Percentiles rank a stretch among this genome's conserved stretches.
These are phyloP conservation scores for Cliona cf. orientalis DNA, from an alignment of 37 sponge, comb jelly and placozoan species.

Conservation along the genomic window DNA sequence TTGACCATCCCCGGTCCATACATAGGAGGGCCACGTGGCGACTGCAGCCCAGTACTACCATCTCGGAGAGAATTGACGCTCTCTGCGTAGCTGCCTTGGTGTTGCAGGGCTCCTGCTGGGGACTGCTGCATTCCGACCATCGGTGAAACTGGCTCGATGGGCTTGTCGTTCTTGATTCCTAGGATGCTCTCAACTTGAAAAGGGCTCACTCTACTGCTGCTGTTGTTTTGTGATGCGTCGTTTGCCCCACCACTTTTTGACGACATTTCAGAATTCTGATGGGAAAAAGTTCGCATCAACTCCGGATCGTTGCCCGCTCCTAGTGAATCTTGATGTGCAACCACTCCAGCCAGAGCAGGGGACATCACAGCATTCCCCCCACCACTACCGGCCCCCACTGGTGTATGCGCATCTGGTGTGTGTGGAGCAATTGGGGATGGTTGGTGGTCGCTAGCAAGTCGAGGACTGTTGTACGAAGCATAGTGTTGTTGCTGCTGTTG, in stretches of 20 bases:
- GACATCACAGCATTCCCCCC: constrained; percentile 23
- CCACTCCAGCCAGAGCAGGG: neutral
- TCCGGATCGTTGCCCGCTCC: constrained; percentile 9
- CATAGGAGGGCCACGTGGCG: neutral
- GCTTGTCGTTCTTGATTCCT: constrained; percentile 43
- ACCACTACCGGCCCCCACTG: constrained; percentile 9
- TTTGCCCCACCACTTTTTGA: neutral
- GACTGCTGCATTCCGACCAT: neutral
- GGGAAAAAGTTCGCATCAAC: constrained; percentile 9
- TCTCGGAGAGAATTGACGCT: no score
- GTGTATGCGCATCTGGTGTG: constrained; percentile 9
- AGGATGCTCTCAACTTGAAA: constrained; percentile 50
- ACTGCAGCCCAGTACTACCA: no score
- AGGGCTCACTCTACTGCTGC: constrained; percentile 2
- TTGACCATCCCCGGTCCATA: no score
- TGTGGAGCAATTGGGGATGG: constrained; percentile 35
- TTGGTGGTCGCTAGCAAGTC: constrained; percentile 2
- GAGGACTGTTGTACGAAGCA: constrained; percentile 21
- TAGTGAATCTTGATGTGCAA: neutral
- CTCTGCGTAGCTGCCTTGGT: neutral
- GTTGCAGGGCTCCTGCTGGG: neutral
- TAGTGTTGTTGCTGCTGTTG: neutral
- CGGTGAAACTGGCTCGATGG: neutral
- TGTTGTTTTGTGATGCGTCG: neutral
- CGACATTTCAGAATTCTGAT: neutral